Conservation (phyloP, 2,113 vertebrate species). For the Lipotes vexillifer region DNA sequence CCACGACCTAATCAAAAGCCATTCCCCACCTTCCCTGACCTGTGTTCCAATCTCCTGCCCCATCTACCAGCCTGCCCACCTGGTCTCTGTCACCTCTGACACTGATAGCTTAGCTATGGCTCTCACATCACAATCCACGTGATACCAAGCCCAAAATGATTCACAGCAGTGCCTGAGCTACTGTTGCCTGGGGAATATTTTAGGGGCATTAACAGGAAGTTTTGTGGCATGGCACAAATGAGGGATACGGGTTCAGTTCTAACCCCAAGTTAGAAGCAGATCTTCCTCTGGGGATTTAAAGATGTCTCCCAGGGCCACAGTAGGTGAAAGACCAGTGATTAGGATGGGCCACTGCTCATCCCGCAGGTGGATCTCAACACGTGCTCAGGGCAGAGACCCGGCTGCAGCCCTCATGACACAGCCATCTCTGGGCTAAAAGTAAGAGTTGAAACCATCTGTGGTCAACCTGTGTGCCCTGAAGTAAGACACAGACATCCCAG, state of each 20-base stretch:
- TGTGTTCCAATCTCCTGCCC: background rate
- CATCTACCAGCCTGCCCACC: background rate
- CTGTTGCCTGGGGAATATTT: background rate
- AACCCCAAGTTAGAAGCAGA: background rate
- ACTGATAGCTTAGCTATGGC: background rate
- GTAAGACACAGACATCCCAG: background rate
- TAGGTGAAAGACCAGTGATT: background rate
- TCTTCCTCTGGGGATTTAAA: background rate
- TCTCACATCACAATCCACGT: too few relatives aligned
- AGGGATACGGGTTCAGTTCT: background rate
- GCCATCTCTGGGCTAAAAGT: background rate
- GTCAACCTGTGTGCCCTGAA: background rate
- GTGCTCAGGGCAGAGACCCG: background rate
- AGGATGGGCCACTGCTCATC: background rate
- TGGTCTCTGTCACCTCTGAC: background rate
- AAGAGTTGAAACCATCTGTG: background rate
- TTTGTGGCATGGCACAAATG: background rate
- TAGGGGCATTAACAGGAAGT: background rate
- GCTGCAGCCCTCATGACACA: background rate
- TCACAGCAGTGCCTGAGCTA: background rate
- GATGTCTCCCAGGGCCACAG: background rate
- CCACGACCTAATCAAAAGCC: background rate
- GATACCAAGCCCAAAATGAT: background rate
- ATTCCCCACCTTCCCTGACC: background rate
- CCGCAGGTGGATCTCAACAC: background rate